Evolutionary conservation across 2,113 vertebrate species (phyloP), one percentile per base, ranked within the genome.

Genomic region (Cichladusa arquata): DNA sequence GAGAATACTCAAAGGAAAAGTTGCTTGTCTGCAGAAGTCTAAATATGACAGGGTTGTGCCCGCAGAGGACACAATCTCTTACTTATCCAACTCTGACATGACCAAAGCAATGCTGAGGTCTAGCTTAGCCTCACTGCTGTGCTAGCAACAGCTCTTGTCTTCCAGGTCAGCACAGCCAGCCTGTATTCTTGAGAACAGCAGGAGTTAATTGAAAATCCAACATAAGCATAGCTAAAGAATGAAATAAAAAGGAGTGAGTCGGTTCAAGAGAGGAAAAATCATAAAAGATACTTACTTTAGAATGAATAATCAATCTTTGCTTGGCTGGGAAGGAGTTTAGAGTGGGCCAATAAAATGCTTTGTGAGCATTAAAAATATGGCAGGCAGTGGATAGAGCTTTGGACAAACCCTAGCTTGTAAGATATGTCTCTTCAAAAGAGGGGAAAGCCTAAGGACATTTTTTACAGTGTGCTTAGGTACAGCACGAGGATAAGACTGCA

Each of bases 221-320:
- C 6, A 31, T 61, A 60, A 56, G 14, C 14, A 47, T 29, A 73
- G 19, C 11, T 57, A 42, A 83, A 88, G 25, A 77, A 73, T 33
- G 8, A 88, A 18, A 33, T 53, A 40, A 66, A 88, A 81, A 78
- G 31, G 4, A 69, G 10, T 0, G 0, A 48, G 51, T 33, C 4
- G 58, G 14, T 33, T 42, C 2, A n/a, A 70, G 34, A 79, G 17
- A 56, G 57, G 12, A 64, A 53, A 91, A 92, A 22, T 24, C 20
- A 50, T 54, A 62, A 78, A 78, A 84, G 12, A 34, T 13, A 19
- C 6, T 50, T 78, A 33, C n/a, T 91, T 93, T 19, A 66, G 71
- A 91, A 62, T 3, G 1, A 66, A 5, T 2, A 16, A 58, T 70
- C 42, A 53, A 13, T 66, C 19, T 51, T 89, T 42, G 11, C 31